Evolutionary conservation across 1,140 invertebrate species (phyloP).

Genomic region (Ctenoplectra terminalis): DNA sequence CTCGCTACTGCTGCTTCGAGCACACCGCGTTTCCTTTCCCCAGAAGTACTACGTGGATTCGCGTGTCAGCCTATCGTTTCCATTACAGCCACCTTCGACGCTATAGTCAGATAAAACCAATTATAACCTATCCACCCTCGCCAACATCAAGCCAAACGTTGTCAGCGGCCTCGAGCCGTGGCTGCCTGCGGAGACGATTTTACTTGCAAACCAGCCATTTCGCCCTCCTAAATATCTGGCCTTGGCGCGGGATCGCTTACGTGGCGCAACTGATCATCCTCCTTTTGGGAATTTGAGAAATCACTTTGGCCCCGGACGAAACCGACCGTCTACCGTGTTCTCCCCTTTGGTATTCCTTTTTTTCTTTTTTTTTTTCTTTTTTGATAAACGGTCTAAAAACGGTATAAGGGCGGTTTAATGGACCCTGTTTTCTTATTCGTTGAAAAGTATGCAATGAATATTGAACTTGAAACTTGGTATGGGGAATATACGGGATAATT

Average conservation of each 20-base stretch:
- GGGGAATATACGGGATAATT: background rate
- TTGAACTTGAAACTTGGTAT: background rate
- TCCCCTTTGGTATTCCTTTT: too few species aligned
- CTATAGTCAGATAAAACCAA: slow-evolving; percentile 75
- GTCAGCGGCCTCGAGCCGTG: slow-evolving; percentile 59
- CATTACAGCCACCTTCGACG: slow-evolving; percentile 66
- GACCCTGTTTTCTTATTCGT: background rate
- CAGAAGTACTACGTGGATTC: slow-evolving; percentile 34
- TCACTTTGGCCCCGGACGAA: slow-evolving; percentile 46
- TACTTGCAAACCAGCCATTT: slow-evolving; percentile 71
- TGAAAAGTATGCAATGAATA: background rate
- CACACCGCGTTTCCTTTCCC: slow-evolving; percentile 8
- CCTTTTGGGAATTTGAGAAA: slow-evolving; percentile 48
- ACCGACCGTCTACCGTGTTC: background rate
- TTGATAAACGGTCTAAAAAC: too few species aligned
- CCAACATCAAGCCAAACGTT: slow-evolving; percentile 67
- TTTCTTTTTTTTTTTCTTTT: too few species aligned
- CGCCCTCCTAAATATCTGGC: slow-evolving; percentile 58
- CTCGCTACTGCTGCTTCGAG: background rate
- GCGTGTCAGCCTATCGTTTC: slow-evolving; percentile 75
- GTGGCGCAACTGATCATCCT: slow-evolving; percentile 44
- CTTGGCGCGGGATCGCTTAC: slow-evolving; percentile 17
- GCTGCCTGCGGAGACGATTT: slow-evolving; percentile 57
- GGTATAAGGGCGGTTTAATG: background rate
- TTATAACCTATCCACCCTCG: slow-evolving; percentile 72